Conservation (phyloP, 1,140 invertebrate species). For the Calephelis nemesis region DNA sequence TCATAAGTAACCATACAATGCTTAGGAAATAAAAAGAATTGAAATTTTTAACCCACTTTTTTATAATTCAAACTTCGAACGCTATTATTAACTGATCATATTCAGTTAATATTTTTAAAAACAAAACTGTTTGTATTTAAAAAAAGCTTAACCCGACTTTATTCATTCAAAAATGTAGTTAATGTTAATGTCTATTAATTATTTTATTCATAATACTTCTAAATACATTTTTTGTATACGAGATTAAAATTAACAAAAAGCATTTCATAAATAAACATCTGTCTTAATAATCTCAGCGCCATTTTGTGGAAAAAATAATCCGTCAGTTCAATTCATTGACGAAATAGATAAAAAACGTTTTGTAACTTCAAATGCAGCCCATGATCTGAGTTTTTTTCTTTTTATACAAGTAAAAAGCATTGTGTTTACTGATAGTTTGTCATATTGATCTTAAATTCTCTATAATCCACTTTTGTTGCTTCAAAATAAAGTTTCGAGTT, state of each 20-base stretch:
- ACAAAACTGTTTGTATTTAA: conserved; percentile 13
- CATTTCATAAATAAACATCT: conserved; percentile 24
- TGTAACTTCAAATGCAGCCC: conserved; percentile 14
- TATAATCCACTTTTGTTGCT: too few relatives aligned
- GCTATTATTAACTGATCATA: not conserved
- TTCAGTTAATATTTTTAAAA: not conserved
- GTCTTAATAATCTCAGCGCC: conserved; percentile 20
- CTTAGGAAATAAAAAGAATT: too few relatives aligned
- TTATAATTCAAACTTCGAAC: not conserved
- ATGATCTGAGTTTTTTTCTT: conserved; percentile 4
- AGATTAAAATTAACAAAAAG: conserved; percentile 12
- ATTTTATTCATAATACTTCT: conserved; percentile 26
- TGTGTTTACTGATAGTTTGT: conserved; percentile 6
- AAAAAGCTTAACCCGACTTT: conserved; percentile 13
- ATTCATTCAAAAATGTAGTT: conserved; percentile 2
- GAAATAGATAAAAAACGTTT: conserved; percentile 22
- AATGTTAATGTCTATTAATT: conserved; percentile 5
- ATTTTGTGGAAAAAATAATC: conserved; percentile 21
- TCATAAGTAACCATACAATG: too few relatives aligned
- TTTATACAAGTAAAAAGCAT: conserved; percentile 15
- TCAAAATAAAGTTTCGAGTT: too few relatives aligned
- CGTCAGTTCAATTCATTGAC: conserved; percentile 23
- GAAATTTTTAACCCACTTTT: not conserved
- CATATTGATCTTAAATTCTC: not conserved
- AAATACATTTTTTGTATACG: conserved; percentile 4